Evolutionary conservation across 2,113 vertebrate species (phyloP).

Genomic region (Antigone vipio): DNA sequence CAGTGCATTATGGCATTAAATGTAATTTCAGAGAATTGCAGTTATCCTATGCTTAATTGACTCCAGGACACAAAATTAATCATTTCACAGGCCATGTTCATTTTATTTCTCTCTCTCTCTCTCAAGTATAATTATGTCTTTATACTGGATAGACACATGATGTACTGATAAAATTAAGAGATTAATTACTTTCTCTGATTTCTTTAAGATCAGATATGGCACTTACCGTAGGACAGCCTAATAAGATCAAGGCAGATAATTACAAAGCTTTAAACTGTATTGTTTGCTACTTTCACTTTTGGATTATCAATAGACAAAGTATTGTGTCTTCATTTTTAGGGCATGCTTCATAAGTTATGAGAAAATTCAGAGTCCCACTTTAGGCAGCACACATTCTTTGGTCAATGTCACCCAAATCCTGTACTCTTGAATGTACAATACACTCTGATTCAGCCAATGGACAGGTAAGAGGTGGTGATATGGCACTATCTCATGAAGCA

Average conservation of each 20-base stretch:
- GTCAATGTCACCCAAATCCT: background rate
- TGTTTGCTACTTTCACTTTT: background rate
- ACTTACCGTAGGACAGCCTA: background rate
- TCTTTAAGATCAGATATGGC: conserved; percentile 27
- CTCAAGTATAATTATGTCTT: conserved; percentile 45
- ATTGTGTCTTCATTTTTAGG: background rate
- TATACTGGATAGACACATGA: conserved; percentile 3
- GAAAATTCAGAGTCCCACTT: background rate
- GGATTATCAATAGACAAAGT: background rate
- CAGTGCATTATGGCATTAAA: conserved; percentile 5
- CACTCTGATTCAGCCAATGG: background rate
- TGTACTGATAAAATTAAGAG: conserved; percentile 32
- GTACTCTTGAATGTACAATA: background rate
- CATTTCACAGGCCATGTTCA: conserved; percentile 29
- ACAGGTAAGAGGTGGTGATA: background rate
- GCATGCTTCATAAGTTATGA: background rate
- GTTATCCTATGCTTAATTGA: conserved; percentile 40
- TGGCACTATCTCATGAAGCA: background rate
- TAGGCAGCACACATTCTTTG: background rate
- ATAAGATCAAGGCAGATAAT: background rate
- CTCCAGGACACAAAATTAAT: conserved; percentile 52
- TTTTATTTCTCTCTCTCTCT: conserved; percentile 47
- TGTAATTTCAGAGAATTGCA: conserved; percentile 37
- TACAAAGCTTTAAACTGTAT: background rate
- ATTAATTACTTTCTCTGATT: conserved; percentile 48